phyloP scores from a whole-genome alignment of 2,888 invertebrate genomes.

The Dicyrtomina minuta region DNA sequence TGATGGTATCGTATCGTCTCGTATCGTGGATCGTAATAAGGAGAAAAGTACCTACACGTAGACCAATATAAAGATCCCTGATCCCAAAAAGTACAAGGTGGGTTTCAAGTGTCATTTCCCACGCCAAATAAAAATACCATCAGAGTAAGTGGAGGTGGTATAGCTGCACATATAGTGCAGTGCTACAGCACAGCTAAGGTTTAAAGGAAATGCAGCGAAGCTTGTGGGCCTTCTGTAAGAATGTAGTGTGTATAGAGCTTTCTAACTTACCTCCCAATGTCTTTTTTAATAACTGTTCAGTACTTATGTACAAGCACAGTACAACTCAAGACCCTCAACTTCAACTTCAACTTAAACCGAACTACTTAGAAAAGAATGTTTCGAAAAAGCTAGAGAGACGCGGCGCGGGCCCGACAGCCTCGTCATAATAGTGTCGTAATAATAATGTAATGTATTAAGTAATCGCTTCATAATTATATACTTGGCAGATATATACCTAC shows the following conservation, averaged over 20 bases:
- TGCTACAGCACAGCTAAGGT: too few species aligned
- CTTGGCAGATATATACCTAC: not conserved
- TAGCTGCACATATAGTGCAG: constrained; percentile 4
- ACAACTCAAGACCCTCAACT: too few species aligned
- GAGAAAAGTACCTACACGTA: not conserved
- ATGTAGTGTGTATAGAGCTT: constrained; percentile 1
- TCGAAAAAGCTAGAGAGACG: too few species aligned
- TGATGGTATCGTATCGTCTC: not conserved
- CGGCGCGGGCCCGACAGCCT: not conserved
- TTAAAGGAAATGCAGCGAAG: too few species aligned
- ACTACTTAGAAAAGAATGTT: constrained; percentile 21
- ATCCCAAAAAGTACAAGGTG: constrained; percentile 26
- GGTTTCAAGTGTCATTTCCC: constrained; percentile 49
- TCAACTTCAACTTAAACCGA: not conserved
- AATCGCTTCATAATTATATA: not conserved
- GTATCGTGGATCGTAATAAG: not conserved
- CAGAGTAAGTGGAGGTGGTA: constrained; percentile 26
- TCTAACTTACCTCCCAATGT: too few species aligned
- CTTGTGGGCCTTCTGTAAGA: not conserved
- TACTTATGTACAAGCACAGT: too few species aligned
- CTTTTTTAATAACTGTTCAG: too few species aligned
- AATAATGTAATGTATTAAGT: constrained; percentile 14
- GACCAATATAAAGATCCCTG: too few species aligned
- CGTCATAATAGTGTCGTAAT: constrained; percentile 18
- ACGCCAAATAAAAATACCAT: constrained; percentile 42